phyloP scores from a whole-genome alignment of 2,797 vertebrate species.

The Neomorphus geoffroyi region DNA sequence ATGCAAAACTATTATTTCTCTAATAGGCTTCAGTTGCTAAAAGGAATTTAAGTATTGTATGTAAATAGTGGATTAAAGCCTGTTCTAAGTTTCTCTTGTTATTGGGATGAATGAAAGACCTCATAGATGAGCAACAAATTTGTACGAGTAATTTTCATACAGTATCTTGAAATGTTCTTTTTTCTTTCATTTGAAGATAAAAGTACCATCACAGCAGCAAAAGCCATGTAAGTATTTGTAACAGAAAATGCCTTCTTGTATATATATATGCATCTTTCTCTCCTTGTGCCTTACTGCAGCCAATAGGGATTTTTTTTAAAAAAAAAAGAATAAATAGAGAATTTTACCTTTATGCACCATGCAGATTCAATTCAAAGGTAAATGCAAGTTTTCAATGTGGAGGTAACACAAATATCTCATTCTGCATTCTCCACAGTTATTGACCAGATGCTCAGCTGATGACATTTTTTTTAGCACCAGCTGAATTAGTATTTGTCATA shows the following conservation, averaged over 20 bases:
- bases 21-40: constrained; percentile 4
- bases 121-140: neutral
- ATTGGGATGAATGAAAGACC: neutral
- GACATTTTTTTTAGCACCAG: neutral
- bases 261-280: neutral
- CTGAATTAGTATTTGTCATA: constrained; percentile 10
- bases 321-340: neutral
- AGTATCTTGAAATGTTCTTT: neutral
- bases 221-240: neutral
- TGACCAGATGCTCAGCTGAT: neutral
- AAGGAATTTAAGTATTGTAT: neutral
- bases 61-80: constrained; percentile 1
- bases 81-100: neutral
- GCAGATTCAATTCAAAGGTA: neutral
- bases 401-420: neutral
- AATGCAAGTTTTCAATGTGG: neutral
- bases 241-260: neutral
- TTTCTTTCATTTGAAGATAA: neutral
- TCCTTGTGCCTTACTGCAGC: neutral
- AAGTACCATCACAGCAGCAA: neutral
- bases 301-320: neutral
- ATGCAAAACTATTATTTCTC: neutral
- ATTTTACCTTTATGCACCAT: neutral
- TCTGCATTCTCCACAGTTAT: neutral
- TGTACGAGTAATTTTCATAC: neutral